Evolutionary conservation across 2,888 invertebrate species (phyloP).

Genomic region (Eupithecia pulchellata): DNA sequence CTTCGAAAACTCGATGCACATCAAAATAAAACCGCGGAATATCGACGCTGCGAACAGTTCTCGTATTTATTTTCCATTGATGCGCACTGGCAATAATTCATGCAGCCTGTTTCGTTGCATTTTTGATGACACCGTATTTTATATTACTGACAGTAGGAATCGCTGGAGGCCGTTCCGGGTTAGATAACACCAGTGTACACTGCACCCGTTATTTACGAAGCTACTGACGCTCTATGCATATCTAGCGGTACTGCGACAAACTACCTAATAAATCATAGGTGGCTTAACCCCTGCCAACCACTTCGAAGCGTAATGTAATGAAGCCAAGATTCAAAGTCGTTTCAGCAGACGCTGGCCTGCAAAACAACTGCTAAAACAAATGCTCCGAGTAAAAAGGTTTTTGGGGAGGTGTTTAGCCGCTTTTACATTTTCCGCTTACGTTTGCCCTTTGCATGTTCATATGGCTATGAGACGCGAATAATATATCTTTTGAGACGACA

Average conservation of each 20-base stretch:
- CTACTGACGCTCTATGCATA: slow-evolving; percentile 36
- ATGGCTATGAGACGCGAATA: slow-evolving; percentile 51
- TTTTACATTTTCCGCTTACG: slow-evolving; percentile 16
- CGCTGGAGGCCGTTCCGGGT: slow-evolving; percentile 47
- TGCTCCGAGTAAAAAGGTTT: slow-evolving; percentile 7
- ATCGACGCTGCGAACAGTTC: slow-evolving; percentile 39
- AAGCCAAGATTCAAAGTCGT: slow-evolving; percentile 8
- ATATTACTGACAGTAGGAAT: slow-evolving; percentile 58
- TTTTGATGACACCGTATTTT: slow-evolving; percentile 66
- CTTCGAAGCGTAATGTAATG: slow-evolving; percentile 7
- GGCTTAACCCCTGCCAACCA: slow-evolving; percentile 2
- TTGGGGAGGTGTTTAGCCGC: slow-evolving; percentile 6
- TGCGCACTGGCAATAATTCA: slow-evolving; percentile 55
- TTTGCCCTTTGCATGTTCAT: slow-evolving; percentile 11
- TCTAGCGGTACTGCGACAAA: slow-evolving; percentile 21
- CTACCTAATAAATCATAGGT: slow-evolving; percentile 24
- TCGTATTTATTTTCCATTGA: slow-evolving; percentile 58
- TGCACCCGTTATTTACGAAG: slow-evolving; percentile 50
- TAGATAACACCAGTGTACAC: slow-evolving; percentile 53
- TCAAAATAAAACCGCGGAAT: slow-evolving; percentile 38
- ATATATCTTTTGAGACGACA: slow-evolving; percentile 51
- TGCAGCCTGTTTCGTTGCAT: slow-evolving; percentile 62
- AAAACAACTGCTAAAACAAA: slow-evolving; percentile 8
- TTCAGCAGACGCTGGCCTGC: neutral
- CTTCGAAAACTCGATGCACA: slow-evolving; percentile 18